Percentiles rank a stretch among this genome's conserved stretches.
These are phyloP conservation scores for Epinephelus fuscoguttatus DNA, from an alignment of 2,113 vertebrate species.

Conservation along the genomic window DNA sequence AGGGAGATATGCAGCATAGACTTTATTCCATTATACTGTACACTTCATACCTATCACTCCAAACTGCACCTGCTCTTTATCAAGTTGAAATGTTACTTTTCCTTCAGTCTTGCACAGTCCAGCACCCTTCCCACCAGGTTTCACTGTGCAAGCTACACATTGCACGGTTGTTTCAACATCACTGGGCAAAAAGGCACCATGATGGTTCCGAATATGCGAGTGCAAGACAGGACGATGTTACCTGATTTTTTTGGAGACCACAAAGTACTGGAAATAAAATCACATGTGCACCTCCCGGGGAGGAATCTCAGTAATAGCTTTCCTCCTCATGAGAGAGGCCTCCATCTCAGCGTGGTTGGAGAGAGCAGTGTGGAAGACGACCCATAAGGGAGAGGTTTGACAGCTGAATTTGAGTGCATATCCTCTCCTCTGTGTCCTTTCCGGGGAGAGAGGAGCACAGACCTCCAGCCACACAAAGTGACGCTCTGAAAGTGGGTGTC, in stretches of 20 bases:
- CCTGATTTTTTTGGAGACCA: neutral
- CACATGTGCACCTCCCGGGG: neutral
- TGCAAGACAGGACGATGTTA: neutral
- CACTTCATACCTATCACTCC: neutral
- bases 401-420: slow-evolving; percentile 32
- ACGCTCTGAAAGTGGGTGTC: neutral
- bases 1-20: neutral
- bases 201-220: neutral
- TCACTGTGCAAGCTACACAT: neutral
- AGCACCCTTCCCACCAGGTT: neutral
- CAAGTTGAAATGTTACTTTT: neutral
- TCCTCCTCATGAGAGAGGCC: slow-evolving; percentile 1
- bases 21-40: neutral
- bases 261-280: neutral
- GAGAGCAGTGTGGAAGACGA: slow-evolving; percentile 3
- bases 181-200: neutral
- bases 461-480: slow-evolving; percentile 12
- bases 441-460: neutral
- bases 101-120: neutral
- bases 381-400: slow-evolving; percentile 8
- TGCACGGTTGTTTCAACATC: neutral
- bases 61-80: slow-evolving; percentile 5
- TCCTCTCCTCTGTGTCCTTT: slow-evolving; percentile 11
- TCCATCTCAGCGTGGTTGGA: neutral
- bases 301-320: slow-evolving; percentile 13